phyloP scores from a whole-genome alignment of 1,140 invertebrate species.

The Tetramorium parvispinum region DNA sequence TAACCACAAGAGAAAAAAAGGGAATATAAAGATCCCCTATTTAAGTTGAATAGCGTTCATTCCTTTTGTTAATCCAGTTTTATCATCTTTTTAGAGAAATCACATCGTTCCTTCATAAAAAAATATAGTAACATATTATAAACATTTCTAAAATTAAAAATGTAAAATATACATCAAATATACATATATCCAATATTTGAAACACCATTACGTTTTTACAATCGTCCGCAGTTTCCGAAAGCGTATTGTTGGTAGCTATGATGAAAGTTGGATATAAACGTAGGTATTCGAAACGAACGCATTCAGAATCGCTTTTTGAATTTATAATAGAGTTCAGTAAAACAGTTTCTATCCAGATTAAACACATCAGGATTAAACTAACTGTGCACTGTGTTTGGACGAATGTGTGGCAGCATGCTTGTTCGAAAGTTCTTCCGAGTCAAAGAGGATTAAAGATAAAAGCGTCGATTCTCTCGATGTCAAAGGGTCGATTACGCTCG shows the following conservation, averaged over 20 bases:
- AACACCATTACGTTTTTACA: not conserved
- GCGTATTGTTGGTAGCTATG: not conserved
- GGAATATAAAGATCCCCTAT: not conserved
- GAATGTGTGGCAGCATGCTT: constrained; percentile 7
- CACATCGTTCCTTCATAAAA: not conserved
- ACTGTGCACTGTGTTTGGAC: not conserved
- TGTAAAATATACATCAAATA: not conserved
- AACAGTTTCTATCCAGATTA: constrained; percentile 50
- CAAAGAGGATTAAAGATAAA: constrained; percentile 46
- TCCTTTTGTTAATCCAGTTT: not conserved
- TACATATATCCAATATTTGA: not conserved
- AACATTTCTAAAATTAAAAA: not conserved
- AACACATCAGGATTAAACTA: constrained; percentile 50
- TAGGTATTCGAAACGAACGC: not conserved
- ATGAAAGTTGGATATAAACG: constrained; percentile 14
- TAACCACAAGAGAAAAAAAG: not conserved
- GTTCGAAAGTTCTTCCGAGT: constrained; percentile 16
- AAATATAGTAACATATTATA: not conserved
- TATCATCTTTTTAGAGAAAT: not conserved
- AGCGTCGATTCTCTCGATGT: constrained; percentile 46
- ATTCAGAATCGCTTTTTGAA: constrained; percentile 54
- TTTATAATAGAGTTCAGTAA: constrained; percentile 44
- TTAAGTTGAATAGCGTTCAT: not conserved
- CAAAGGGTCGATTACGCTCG: constrained; percentile 42
- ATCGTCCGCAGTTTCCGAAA: not conserved